Percentiles rank a stretch among this genome's conserved stretches.
phyloP scores from a whole-genome alignment of 2,113 vertebrate genomes.

The Proteles cristata region DNA sequence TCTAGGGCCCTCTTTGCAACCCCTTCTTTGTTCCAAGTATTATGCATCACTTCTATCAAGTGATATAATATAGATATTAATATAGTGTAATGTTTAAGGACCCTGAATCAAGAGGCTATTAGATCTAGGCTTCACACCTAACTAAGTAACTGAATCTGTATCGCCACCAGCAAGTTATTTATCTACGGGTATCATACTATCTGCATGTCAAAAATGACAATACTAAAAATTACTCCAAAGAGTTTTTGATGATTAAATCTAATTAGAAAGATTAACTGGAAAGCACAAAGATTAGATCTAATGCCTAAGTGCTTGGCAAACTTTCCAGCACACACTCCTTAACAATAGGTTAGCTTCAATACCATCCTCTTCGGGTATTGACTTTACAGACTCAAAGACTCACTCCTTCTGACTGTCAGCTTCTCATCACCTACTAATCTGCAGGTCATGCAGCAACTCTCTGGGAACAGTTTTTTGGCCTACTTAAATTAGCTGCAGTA shows the following conservation, averaged over 20 bases:
- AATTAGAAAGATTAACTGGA: neutral
- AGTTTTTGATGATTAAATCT: neutral
- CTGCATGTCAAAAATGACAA: neutral
- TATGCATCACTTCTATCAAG: neutral
- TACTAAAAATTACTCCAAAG: neutral
- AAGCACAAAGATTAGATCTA: neutral
- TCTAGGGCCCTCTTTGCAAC: neutral
- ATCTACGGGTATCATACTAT: neutral
- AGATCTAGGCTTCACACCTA: neutral
- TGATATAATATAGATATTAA: neutral
- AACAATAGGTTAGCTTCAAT: neutral
- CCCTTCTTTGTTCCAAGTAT: neutral
- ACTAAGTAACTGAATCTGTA: neutral
- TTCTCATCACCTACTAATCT: neutral
- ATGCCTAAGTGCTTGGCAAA: neutral
- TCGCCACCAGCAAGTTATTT: neutral
- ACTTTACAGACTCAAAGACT: neutral
- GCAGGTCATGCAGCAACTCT: neutral
- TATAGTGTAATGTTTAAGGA: neutral
- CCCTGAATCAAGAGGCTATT: neutral
- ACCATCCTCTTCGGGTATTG: neutral
- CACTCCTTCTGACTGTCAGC: neutral
- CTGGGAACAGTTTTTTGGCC: neutral
- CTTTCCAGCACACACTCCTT: neutral
- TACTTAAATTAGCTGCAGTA: neutral